A percentile compares a stretch with the other conserved stretches of the same genome.
Evolutionary conservation across 2,797 vertebrate genomes (phyloP).

Genomic region (Poecilia wingei): DNA sequence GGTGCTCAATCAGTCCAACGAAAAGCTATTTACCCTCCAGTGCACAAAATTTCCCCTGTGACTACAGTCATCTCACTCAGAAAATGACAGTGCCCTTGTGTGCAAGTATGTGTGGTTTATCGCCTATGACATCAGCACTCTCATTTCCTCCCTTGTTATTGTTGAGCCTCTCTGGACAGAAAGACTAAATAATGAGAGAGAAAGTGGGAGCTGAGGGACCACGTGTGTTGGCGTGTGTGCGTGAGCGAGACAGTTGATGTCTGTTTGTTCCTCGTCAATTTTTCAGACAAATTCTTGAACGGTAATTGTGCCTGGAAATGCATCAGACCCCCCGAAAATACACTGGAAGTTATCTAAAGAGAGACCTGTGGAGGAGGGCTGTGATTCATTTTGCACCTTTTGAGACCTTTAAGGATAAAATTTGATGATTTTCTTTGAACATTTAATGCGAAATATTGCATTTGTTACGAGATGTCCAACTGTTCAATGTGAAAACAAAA

Average conservation of each 20-base stretch:
- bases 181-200: conserved; percentile 72
- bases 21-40: conserved; percentile 70
- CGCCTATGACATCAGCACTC: conserved; percentile 67
- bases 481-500: neutral
- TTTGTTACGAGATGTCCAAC: neutral
- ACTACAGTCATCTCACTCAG: conserved; percentile 66
- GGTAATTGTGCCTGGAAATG: conserved; percentile 27
- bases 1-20: conserved; percentile 35
- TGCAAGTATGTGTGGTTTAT: conserved; percentile 49
- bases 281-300: conserved; percentile 43
- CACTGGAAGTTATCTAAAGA: conserved; percentile 11
- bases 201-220: conserved; percentile 37
- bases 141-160: conserved; percentile 76
- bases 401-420: conserved; percentile 6
- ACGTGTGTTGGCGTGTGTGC: conserved; percentile 25
- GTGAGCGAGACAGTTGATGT: conserved; percentile 23
- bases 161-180: conserved; percentile 57
- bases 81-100: conserved; percentile 63
- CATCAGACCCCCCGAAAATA: conserved; percentile 33
- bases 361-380: conserved; percentile 12
- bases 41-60: conserved; percentile 66
- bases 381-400: conserved; percentile 13
- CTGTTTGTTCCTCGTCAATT: conserved; percentile 34
- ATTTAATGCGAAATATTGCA: neutral
- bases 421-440: neutral